Evolutionary conservation across 2,113 vertebrate genomes (phyloP).

Genomic region (Tragelaphus strepsiceros): DNA sequence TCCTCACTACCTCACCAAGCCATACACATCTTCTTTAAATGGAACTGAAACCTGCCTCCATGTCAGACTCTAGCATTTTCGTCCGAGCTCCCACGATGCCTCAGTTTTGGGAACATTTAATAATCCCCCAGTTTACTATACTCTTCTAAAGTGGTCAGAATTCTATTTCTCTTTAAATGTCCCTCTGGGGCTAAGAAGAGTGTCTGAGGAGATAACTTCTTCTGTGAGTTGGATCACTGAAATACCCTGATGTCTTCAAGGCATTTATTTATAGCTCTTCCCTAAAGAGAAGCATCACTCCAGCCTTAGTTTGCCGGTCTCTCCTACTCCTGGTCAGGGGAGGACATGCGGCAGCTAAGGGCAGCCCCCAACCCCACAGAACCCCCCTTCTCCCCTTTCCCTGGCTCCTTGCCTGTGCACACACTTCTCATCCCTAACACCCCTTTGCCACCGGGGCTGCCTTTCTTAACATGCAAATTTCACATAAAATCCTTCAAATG

Average conservation of each 20-base stretch:
- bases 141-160: neutral
- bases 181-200: slow-evolving; percentile 9
- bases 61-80: neutral
- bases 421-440: slow-evolving; percentile 70
- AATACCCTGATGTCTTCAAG: slow-evolving; percentile 71
- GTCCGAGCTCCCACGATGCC: neutral
- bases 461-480: slow-evolving; percentile 74
- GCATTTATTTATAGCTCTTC: slow-evolving; percentile 68
- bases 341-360: slow-evolving; percentile 67
- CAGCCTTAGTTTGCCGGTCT: slow-evolving; percentile 66
- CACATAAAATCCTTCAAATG: slow-evolving; percentile 80
- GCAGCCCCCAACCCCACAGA: slow-evolving; percentile 67
- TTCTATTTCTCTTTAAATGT: slow-evolving; percentile 55
- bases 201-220: slow-evolving; percentile 16
- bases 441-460: slow-evolving; percentile 64
- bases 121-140: slow-evolving; percentile 8
- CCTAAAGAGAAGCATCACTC: slow-evolving; percentile 72
- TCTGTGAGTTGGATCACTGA: slow-evolving; percentile 66
- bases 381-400: neutral
- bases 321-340: slow-evolving; percentile 67
- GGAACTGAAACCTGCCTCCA: neutral
- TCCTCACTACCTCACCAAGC: neutral
- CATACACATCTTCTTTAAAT: neutral
- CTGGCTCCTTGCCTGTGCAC: slow-evolving; percentile 51
- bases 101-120: neutral